Base-by-base conservation (phyloP, 2,888 invertebrate genomes). In the Vesta saturnalis region DNA sequence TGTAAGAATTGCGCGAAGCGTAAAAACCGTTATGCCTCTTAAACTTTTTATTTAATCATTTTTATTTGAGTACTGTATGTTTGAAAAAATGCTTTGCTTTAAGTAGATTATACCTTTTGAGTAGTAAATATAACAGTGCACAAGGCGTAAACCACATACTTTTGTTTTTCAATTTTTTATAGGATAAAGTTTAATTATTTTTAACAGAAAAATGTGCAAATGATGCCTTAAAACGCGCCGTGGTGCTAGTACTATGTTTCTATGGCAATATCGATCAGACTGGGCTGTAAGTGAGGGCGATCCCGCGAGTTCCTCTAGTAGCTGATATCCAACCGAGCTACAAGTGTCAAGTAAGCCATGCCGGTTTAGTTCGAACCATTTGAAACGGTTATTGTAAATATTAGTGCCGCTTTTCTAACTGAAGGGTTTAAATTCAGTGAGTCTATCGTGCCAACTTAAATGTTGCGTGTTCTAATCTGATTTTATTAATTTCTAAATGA, bases 201-300 rank as follows among this genome's bases (percentile, higher is more conserved):
- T 30, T 30, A 30, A 30, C 5, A 5, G 30, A 56, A 54, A 63
- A 59, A 63, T 55, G 68, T 68, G 62, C 47, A 69, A 70, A 70
- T 67, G 67, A 67, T 64, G 67, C 63, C 60, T 70, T 70, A 64
- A 59, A 70, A 67, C 64, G 70, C 67, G 63, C 58, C 69, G 70
- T 69, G 58, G 67, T 71, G 65, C 71, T 67, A 71, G 69, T 74
- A 73, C 74, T 76, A 76, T 75, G 76, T 76, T 76, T 72, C 76
- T 75, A 76, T 76, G 76, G 76, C 70, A 73, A 76, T 75, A 76
- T 76, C 76, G 76, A 76, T 72, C 64, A 67, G 69, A 47, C 70
- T 69, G 66, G 70, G 72, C 72, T 69, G 71, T 70, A 58, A 60
- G 66, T 67, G 70, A 67, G 60, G 62, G 58, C 49, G 61, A 54